Percentiles rank a stretch among this genome's conserved stretches.
Conservation (phyloP, 2,888 invertebrate species). For the Xanthia icteritia region DNA sequence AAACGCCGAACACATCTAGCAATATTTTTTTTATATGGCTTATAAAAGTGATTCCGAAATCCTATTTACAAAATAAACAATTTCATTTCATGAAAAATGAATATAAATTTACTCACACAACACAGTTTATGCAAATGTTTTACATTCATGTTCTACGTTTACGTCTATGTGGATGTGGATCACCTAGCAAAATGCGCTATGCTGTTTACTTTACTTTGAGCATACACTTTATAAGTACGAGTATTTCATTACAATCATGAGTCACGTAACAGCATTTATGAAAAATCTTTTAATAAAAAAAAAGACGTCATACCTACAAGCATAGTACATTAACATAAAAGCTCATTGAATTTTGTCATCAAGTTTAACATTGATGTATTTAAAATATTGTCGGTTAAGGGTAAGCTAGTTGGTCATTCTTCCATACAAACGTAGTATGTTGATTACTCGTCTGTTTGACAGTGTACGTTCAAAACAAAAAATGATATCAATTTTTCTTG, state of each 20-base stretch:
- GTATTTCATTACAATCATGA: background rate
- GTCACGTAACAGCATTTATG: background rate
- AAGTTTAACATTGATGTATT: too few relatives aligned
- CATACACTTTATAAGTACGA: background rate
- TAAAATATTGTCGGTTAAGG: too few relatives aligned
- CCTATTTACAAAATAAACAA: too few relatives aligned
- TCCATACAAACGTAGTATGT: too few relatives aligned
- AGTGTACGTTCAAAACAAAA: too few relatives aligned
- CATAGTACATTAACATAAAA: background rate
- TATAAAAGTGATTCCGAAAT: too few relatives aligned
- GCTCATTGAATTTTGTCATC: background rate
- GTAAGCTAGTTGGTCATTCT: too few relatives aligned
- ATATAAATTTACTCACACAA: constrained; percentile 15
- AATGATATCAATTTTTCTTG: too few relatives aligned
- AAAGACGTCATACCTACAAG: background rate
- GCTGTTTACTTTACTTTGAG: background rate
- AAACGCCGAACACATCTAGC: too few relatives aligned
- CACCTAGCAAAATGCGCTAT: background rate
- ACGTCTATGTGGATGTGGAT: background rate
- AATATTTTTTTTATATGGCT: too few relatives aligned
- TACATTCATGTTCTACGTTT: constrained; percentile 15
- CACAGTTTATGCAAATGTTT: constrained; percentile 13
- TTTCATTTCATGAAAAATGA: constrained; percentile 1
- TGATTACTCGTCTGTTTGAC: too few relatives aligned
- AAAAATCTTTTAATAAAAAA: background rate